Percentiles rank a stretch among this genome's conserved stretches.
Evolutionary conservation across 2,888 invertebrate genomes (phyloP).

Genomic region (Campoplex capitator): DNA sequence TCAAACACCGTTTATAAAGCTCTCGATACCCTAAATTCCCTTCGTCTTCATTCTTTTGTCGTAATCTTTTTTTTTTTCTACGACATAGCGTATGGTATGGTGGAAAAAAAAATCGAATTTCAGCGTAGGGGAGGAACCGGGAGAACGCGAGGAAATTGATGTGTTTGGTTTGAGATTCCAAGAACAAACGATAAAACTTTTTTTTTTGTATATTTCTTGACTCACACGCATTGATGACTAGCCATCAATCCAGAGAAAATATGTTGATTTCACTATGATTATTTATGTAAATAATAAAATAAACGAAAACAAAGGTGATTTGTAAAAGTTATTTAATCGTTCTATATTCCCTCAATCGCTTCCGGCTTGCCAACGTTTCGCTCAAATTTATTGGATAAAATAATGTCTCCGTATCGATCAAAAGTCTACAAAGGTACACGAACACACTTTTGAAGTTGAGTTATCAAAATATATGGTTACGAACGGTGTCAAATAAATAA

Average conservation of each 20-base stretch:
- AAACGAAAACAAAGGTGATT: not conserved
- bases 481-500: constrained; percentile 17
- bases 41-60: constrained; percentile 13
- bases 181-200: not conserved
- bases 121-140: not conserved
- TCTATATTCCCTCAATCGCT: not conserved
- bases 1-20: constrained; percentile 49
- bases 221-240: not conserved
- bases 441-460: not conserved
- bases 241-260: not conserved
- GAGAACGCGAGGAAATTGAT: not conserved
- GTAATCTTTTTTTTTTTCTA: constrained; percentile 5
- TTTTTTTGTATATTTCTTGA: constrained; percentile 8
- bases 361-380: not conserved
- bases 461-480: too few relatives aligned
- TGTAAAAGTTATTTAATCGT: not conserved
- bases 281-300: not conserved
- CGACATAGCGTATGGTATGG: not conserved
- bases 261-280: not conserved
- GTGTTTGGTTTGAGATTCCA: constrained; percentile 4
- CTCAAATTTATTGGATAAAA: not conserved
- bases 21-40: constrained; percentile 23
- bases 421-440: not conserved
- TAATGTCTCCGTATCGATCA: not conserved
- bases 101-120: not conserved